Percentiles rank a stretch among this genome's conserved stretches.
Evolutionary conservation across 1,140 invertebrate species (phyloP).

Genomic region (Temnothorax nylanderi): DNA sequence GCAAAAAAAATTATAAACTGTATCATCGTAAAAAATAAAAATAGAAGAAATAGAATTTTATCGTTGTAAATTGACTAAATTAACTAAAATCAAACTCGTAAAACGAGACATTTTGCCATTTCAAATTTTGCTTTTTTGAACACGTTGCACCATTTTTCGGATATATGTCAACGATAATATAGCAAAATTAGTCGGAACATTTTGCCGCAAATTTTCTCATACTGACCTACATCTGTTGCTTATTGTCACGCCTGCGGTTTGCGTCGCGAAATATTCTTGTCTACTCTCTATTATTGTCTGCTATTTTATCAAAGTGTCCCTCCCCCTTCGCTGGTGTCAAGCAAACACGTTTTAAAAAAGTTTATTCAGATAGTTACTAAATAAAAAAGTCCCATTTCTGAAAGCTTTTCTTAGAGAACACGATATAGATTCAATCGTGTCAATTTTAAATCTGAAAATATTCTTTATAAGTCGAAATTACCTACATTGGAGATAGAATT

Average conservation of each 20-base stretch:
- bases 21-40: neutral
- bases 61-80: neutral
- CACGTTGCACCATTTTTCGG: neutral
- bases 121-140: neutral
- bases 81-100: too few relatives aligned
- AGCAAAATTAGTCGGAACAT: constrained; percentile 12
- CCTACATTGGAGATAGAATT: neutral
- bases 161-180: neutral
- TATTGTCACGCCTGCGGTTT: neutral
- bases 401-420: neutral
- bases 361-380: neutral
- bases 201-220: constrained; percentile 20
- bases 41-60: neutral
- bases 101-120: neutral
- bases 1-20: neutral
- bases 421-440: neutral
- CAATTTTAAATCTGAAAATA: neutral
- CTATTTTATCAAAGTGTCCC: neutral
- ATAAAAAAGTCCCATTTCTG: neutral
- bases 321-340: neutral
- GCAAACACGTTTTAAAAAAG: neutral
- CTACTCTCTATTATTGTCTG: neutral
- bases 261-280: neutral
- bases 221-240: constrained; percentile 27
- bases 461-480: neutral